Evolutionary conservation across 2,888 invertebrate species (phyloP).

Genomic region (Morinoia aosen): DNA sequence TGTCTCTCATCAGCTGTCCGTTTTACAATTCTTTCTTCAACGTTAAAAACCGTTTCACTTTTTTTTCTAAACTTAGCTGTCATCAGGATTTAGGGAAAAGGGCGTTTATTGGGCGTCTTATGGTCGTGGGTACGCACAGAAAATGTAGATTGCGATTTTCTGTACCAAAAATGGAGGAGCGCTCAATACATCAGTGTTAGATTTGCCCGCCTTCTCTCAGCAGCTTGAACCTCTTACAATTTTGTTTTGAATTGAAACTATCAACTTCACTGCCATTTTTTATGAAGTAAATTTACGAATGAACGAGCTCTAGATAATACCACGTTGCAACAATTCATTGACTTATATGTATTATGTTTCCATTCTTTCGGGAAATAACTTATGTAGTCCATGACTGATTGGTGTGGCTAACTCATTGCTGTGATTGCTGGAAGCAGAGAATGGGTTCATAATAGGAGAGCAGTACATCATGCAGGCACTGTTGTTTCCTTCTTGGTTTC

Average conservation of each 20-base stretch:
- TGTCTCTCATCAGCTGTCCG: not conserved
- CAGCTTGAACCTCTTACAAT: no score
- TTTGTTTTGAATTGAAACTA: no score
- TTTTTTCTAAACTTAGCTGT: not conserved
- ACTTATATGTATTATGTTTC: not conserved
- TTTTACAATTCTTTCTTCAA: not conserved
- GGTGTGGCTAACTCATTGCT: not conserved
- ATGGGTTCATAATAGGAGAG: not conserved
- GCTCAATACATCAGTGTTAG: no score
- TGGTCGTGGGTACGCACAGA: not conserved
- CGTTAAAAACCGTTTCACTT: not conserved
- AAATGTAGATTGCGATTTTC: not conserved
- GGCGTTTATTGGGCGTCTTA: not conserved
- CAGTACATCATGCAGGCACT: not conserved
- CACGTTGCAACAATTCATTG: not conserved
- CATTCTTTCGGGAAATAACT: not conserved
- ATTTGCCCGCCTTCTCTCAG: no score
- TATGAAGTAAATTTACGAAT: not conserved
- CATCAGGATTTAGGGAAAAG: not conserved
- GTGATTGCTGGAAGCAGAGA: not conserved
- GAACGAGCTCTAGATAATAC: not conserved
- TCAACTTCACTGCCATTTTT: no score
- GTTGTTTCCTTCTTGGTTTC: not conserved
- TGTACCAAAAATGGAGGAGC: not conserved
- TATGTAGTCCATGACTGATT: not conserved